Evolutionary conservation across 2,113 vertebrate species (phyloP).

Genomic region (Mirounga angustirostris): DNA sequence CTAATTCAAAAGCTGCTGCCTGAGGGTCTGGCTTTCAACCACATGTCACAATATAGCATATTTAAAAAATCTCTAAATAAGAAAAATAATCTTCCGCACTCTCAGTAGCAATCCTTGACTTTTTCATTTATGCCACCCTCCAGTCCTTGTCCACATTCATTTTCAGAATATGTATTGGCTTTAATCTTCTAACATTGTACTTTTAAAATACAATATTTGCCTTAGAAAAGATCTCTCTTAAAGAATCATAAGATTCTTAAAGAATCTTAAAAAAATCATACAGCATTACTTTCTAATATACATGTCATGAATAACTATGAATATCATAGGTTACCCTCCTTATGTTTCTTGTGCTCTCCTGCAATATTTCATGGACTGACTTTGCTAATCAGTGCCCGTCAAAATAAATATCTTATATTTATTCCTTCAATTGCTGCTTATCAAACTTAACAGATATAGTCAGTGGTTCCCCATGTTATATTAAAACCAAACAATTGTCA

Average conservation of each 20-base stretch:
- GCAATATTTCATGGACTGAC: neutral
- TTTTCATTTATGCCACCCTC: neutral
- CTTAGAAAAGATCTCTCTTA: neutral
- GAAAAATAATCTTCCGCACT: neutral
- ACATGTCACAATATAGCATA: neutral
- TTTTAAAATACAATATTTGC: neutral
- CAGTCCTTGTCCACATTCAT: neutral
- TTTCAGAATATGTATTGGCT: neutral
- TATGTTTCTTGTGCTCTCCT: neutral
- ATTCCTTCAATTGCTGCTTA: conserved; percentile 37
- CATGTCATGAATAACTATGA: neutral
- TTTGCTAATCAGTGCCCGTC: neutral
- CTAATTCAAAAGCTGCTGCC: neutral
- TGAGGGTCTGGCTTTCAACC: neutral
- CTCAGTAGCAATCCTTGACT: neutral
- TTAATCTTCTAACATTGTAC: neutral
- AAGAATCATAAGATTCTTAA: neutral
- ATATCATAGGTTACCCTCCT: neutral
- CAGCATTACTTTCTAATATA: neutral
- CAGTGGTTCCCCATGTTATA: neutral
- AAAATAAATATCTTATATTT: conserved; percentile 23
- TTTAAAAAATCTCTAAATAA: neutral
- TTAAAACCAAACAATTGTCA: conserved; percentile 38
- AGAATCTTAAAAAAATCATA: too few species aligned
- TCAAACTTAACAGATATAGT: neutral